Percentiles rank a stretch among this genome's conserved stretches.
phyloP scores from a whole-genome alignment of 2,113 vertebrate genomes.

The Collichthys lucidus region DNA sequence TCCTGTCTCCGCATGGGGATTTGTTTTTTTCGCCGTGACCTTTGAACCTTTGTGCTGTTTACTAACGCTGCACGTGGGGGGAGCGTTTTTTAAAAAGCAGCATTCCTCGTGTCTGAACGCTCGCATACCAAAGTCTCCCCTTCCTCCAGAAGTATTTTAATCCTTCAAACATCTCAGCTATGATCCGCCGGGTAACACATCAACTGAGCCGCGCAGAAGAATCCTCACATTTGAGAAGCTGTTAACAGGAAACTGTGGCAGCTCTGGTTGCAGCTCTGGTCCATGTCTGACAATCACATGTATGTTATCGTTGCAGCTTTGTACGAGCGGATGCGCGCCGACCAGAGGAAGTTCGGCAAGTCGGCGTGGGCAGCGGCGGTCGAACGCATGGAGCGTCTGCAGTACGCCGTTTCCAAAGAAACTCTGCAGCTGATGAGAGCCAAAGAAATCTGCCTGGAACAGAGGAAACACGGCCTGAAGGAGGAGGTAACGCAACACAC shows the following conservation, averaged over 20 bases:
- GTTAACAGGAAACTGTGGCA: not conserved
- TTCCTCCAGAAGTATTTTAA: conserved; percentile 23
- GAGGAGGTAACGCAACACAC: conserved; percentile 88
- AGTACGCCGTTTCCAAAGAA: conserved; percentile 95
- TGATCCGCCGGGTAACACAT: not conserved
- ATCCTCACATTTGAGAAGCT: not conserved
- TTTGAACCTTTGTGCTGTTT: conserved; percentile 29
- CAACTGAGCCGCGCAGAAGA: not conserved
- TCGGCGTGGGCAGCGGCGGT: conserved; percentile 93
- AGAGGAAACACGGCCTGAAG: conserved; percentile 93
- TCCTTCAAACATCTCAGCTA: conserved; percentile 35
- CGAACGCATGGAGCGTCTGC: conserved; percentile 95
- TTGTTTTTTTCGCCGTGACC: conserved; percentile 9
- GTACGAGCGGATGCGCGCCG: conserved; percentile 93
- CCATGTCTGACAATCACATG: not conserved
- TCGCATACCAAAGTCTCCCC: conserved; percentile 8
- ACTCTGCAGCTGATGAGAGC: conserved; percentile 98
- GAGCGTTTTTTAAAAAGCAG: not conserved
- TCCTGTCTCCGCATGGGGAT: not conserved
- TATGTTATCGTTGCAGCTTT: conserved; percentile 82
- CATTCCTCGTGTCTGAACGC: conserved; percentile 5
- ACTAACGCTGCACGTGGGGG: not conserved
- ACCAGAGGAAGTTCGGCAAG: conserved; percentile 97
- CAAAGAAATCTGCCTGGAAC: conserved; percentile 97
- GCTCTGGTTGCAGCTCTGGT: too few relatives aligned